These are phyloP conservation scores for Molossus molossus DNA, from an alignment of 2,797 vertebrate species.

Conservation along the genomic window DNA sequence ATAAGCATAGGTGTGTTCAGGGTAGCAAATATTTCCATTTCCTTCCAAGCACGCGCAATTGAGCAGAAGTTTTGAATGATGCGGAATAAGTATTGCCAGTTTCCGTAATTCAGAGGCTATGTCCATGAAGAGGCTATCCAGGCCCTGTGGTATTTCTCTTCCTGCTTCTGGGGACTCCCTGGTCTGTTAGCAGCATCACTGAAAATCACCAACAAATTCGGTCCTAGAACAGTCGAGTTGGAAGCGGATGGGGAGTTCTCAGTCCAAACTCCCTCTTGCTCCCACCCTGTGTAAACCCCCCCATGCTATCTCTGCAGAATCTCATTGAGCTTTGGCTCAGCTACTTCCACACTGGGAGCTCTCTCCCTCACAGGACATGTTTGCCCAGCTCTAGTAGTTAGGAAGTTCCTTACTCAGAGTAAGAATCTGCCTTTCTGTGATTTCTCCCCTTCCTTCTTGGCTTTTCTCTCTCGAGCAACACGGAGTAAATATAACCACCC, in stretches of 20 bases:
- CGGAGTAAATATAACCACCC: background rate
- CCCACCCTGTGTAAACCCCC: background rate
- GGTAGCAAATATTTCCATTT: slow-evolving; percentile 52
- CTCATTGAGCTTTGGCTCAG: background rate
- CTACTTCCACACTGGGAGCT: background rate
- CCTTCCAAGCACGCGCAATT: slow-evolving; percentile 37
- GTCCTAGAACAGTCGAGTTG: background rate
- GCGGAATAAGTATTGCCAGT: slow-evolving; percentile 50
- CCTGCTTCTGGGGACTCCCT: slow-evolving; percentile 13
- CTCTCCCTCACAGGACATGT: background rate
- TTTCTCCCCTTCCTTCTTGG: background rate
- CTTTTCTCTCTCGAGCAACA: background rate
- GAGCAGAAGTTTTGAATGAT: slow-evolving; percentile 67
- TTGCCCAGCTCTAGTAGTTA: background rate
- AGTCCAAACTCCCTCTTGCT: background rate
- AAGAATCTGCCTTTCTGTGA: background rate
- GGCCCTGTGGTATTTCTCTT: background rate
- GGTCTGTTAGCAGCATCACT: slow-evolving; percentile 37
- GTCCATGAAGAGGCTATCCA: background rate
- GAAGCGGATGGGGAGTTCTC: background rate
- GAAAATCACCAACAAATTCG: slow-evolving; percentile 53
- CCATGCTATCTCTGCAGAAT: background rate
- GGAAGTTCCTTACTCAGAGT: background rate
- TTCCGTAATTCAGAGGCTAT: slow-evolving; percentile 66
- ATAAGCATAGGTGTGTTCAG: slow-evolving; percentile 60